Conservation (phyloP, 2,113 vertebrate species). For the Antennarius striatus region DNA sequence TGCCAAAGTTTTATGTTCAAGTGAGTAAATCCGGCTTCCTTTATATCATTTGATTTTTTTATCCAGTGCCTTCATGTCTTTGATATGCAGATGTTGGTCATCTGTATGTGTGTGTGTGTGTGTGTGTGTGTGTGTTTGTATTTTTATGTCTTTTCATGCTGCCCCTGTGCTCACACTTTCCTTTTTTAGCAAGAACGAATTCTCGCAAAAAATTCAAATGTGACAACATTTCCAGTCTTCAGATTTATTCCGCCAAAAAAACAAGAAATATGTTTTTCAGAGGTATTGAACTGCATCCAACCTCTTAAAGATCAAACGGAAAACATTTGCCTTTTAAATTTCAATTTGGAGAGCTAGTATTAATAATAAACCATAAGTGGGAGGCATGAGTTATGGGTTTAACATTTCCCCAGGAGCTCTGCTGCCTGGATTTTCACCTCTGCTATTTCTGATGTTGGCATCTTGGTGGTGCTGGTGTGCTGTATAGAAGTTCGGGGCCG, state of each 20-base stretch:
- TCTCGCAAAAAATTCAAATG: slow-evolving; percentile 17
- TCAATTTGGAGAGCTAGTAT: slow-evolving; percentile 63
- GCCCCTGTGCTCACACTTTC: not conserved
- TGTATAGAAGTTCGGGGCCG: slow-evolving; percentile 16
- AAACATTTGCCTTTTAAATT: slow-evolving; percentile 73
- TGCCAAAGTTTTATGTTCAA: slow-evolving; percentile 97
- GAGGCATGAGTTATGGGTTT: slow-evolving; percentile 75
- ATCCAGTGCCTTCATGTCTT: not conserved
- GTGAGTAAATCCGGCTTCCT: slow-evolving; percentile 74
- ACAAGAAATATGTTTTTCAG: slow-evolving; percentile 39
- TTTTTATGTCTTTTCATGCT: not conserved
- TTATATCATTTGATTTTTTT: not conserved
- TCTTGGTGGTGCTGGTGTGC: slow-evolving; percentile 76
- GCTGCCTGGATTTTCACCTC: slow-evolving; percentile 19
- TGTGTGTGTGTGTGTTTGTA: not conserved
- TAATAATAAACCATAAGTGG: slow-evolving; percentile 74
- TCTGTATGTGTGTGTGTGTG: not conserved
- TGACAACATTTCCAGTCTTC: slow-evolving; percentile 2
- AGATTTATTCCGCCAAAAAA: slow-evolving; percentile 29
- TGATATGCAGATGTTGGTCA: slow-evolving; percentile 10
- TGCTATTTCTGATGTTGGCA: slow-evolving; percentile 29
- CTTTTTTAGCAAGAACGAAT: slow-evolving; percentile 17
- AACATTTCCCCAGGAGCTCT: slow-evolving; percentile 66
- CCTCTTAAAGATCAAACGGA: slow-evolving; percentile 72
- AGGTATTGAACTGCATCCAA: slow-evolving; percentile 57